These are phyloP conservation scores for Rhaphigaster nebulosa DNA, from an alignment of 2,888 invertebrate genomes.

Conservation along the genomic window DNA sequence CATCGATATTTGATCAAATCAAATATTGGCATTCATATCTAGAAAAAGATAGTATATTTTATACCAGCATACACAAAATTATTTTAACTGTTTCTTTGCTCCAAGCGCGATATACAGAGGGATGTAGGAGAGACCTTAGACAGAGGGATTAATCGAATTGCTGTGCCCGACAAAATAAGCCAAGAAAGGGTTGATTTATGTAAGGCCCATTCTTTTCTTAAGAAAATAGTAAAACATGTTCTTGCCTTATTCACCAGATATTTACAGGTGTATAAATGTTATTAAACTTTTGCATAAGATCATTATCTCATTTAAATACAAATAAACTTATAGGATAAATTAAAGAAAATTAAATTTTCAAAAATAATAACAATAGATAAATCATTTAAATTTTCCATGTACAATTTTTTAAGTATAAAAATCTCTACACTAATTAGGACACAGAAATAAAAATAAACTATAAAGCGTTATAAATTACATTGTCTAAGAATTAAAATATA, in stretches of 20 bases:
- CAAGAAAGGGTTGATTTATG: background rate
- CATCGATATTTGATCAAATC: background rate
- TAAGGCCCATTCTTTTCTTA: background rate
- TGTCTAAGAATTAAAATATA: slow-evolving; percentile 2
- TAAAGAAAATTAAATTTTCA: slow-evolving; percentile 27
- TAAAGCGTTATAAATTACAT: background rate
- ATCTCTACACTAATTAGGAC: background rate
- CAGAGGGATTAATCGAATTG: background rate
- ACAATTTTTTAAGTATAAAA: background rate
- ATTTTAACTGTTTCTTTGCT: background rate
- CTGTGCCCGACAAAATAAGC: background rate
- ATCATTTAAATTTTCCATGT: background rate
- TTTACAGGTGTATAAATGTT: background rate
- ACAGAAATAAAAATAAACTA: slow-evolving; percentile 12
- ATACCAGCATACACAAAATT: background rate
- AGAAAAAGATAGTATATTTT: background rate
- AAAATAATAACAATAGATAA: slow-evolving; percentile 23
- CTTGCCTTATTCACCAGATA: background rate
- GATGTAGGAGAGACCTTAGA: background rate
- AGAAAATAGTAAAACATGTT: background rate
- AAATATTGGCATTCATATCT: background rate
- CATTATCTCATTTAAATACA: background rate
- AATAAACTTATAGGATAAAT: background rate
- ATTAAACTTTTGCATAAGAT: background rate
- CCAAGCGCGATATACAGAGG: background rate